Percentiles rank a stretch among this genome's conserved stretches.
Evolutionary conservation across 2,113 vertebrate species (phyloP).

Genomic region (Jaculus jaculus): DNA sequence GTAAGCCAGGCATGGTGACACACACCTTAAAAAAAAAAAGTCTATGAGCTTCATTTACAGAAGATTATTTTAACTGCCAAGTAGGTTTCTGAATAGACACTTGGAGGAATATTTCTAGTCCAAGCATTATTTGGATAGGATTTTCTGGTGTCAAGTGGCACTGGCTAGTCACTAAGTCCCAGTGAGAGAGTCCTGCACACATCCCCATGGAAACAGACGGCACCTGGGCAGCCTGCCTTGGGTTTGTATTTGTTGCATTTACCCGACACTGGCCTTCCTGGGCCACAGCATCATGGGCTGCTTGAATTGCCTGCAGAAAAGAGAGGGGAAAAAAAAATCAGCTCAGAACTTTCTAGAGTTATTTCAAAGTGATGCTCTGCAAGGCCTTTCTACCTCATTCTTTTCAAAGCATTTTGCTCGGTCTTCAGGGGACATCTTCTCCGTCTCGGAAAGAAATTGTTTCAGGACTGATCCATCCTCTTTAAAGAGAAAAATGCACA

Average conservation of each 20-base stretch:
- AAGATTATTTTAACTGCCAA: neutral
- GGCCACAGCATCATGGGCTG: slow-evolving; percentile 93
- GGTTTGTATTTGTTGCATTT: slow-evolving; percentile 66
- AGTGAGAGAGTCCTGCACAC: neutral
- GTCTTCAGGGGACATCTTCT: slow-evolving; percentile 91
- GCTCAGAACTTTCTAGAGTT: neutral
- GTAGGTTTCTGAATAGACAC: neutral
- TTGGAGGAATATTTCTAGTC: neutral
- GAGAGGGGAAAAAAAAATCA: slow-evolving; percentile 43
- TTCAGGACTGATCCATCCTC: slow-evolving; percentile 92
- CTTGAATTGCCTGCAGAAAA: slow-evolving; percentile 88
- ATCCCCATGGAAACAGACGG: neutral
- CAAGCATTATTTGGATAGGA: neutral
- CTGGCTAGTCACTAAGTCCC: neutral
- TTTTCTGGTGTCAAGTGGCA: neutral
- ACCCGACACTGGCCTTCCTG: slow-evolving; percentile 94
- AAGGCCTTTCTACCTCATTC: slow-evolving; percentile 88
- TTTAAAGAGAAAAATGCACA: slow-evolving; percentile 66
- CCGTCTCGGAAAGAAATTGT: slow-evolving; percentile 93
- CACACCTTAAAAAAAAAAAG: neutral
- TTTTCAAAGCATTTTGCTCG: slow-evolving; percentile 93
- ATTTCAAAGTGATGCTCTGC: neutral
- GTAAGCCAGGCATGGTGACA: too few species aligned
- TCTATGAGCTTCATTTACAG: neutral
- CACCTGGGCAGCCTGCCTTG: neutral